These are phyloP conservation scores for Leucania comma DNA, from an alignment of 2,888 invertebrate genomes.

Conservation along the genomic window DNA sequence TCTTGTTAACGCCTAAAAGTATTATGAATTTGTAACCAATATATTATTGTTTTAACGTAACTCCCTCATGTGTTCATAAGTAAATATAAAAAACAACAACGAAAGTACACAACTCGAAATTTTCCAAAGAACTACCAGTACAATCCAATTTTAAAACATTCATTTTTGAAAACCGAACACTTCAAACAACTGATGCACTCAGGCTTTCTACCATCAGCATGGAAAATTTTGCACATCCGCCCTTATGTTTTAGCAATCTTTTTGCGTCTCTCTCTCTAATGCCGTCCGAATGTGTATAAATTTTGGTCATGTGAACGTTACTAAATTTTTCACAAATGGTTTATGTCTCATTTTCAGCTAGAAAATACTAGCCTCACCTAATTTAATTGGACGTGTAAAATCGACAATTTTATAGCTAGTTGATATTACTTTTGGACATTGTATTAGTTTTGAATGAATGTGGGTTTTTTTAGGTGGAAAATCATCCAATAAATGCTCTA, in stretches of 20 bases:
- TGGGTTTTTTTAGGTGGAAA: no score
- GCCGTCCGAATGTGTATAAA: slow-evolving; percentile 26
- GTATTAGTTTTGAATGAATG: no score
- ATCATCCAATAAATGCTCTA: no score
- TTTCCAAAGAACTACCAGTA: slow-evolving; percentile 15
- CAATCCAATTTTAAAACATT: slow-evolving; percentile 44
- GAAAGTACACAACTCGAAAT: neutral
- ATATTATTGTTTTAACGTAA: no score
- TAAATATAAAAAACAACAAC: neutral
- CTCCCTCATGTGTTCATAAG: neutral
- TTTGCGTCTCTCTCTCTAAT: slow-evolving; percentile 45
- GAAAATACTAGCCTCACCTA: no score
- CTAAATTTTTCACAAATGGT: slow-evolving; percentile 32
- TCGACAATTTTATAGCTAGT: no score
- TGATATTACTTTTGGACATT: no score
- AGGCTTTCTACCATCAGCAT: slow-evolving; percentile 29
- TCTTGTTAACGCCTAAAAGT: no score
- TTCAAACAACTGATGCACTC: slow-evolving; percentile 58
- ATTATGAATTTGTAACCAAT: no score
- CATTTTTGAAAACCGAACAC: slow-evolving; percentile 55
- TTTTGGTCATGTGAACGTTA: slow-evolving; percentile 40
- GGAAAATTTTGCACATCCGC: slow-evolving; percentile 36
- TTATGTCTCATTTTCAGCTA: slow-evolving; percentile 17
- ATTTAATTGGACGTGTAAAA: no score
- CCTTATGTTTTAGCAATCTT: slow-evolving; percentile 51